Percentiles rank a stretch among this genome's conserved stretches.
Evolutionary conservation across 2,113 vertebrate species (phyloP).

Genomic region (Myiozetetes cayanensis): DNA sequence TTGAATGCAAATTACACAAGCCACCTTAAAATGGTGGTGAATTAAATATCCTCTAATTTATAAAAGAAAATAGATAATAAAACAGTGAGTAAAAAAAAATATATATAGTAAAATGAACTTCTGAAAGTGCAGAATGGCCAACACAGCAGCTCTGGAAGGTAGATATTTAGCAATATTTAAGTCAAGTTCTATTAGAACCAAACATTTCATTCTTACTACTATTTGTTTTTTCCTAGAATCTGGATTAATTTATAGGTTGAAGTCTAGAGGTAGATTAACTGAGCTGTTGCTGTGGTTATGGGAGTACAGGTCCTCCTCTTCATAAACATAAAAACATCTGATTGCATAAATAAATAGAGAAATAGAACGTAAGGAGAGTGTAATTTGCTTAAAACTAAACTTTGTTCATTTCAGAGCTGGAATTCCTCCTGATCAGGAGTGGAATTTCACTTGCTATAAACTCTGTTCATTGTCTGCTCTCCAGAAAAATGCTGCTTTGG

Average conservation of each 20-base stretch:
- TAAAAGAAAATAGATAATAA: background rate
- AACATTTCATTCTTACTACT: background rate
- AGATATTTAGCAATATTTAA: background rate
- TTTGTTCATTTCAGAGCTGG: background rate
- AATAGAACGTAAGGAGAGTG: background rate
- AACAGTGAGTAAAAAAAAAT: background rate
- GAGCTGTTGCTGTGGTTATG: background rate
- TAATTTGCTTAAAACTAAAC: background rate
- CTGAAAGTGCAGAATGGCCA: background rate
- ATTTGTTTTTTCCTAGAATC: background rate
- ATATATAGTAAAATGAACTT: background rate
- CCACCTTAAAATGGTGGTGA: constrained; percentile 65
- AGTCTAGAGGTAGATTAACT: background rate
- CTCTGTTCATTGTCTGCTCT: background rate
- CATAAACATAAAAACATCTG: background rate
- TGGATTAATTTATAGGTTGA: background rate
- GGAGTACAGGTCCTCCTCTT: background rate
- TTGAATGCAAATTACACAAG: constrained; percentile 50
- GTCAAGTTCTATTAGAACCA: constrained; percentile 34
- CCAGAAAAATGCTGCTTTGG: background rate
- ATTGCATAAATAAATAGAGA: background rate
- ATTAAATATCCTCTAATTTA: background rate
- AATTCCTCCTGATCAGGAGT: background rate
- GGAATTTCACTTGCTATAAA: background rate
- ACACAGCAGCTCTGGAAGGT: background rate